Evolutionary conservation across 2,113 vertebrate species (phyloP), one percentile per base, ranked within the genome.

Genomic region (Pollimyrus isidori): DNA sequence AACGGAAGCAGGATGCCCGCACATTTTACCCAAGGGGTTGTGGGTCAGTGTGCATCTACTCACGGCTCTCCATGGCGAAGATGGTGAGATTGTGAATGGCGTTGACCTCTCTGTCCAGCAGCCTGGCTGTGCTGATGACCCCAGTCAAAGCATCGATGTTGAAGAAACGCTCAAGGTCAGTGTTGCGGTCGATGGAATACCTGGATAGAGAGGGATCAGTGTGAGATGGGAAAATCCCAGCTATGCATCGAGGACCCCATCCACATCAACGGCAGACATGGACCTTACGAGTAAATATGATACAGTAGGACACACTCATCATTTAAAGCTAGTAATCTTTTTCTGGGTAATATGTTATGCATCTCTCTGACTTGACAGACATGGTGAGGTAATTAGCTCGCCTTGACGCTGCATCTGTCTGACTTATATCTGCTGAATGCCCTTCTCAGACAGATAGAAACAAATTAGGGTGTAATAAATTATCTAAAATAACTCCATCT

Each of bases 171-270:
- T 98, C 97, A 91, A 97, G 93, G 88, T 98, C 97, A 4, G 97
- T 98, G 92, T 97, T 98, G 92, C 97, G 96, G 94, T 98, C 97
- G 92, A 98, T 97, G 0, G 97, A 97, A 92, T 97, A 98, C 92
- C 97, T 98, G 93, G 19, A 90, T 90, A 65, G 7, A 83, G 19
- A 73, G 48, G 6, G 17, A 87, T 48, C 86, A 39, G 89, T 49
- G 15, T 89, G 19, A 58, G 30, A 88, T 45, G 4, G 11, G 26
- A 46, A 46, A 39, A 46, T n/a, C 45, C 19, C 21, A 45, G 11
- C 42, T 2, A 10, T 80, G 35, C 35, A 6, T 4, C 0, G 15
- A 80, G 73, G 35, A 39, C 30, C 35, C 73, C 35, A 80, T 42
- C 13, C 17, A 35, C 49, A 15, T 35, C n/a, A 87, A n/a, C 49